Percentiles rank a stretch among this genome's conserved stretches.
Conservation (phyloP, 1,140 invertebrate species). For the Acyrthosiphon pisum region DNA sequence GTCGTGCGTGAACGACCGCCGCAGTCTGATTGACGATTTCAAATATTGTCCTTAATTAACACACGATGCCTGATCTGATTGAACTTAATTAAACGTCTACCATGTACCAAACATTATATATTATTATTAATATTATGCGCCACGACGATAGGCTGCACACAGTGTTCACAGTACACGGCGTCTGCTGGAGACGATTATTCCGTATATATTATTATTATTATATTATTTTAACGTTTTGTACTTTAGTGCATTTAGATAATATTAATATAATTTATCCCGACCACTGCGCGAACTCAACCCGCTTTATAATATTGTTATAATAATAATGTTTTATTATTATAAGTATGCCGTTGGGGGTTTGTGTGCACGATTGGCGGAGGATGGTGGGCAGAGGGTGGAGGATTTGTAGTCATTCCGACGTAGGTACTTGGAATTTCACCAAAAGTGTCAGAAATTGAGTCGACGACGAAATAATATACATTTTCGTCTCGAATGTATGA, state of each 20-base stretch:
- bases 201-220: no score
- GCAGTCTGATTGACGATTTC: constrained; percentile 52
- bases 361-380: not conserved
- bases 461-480: constrained; percentile 21
- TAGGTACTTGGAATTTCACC: constrained; percentile 10
- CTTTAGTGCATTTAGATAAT: no score
- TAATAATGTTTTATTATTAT: not conserved
- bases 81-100: constrained; percentile 50
- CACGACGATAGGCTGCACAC: not conserved
- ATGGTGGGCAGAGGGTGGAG: not conserved
- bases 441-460: constrained; percentile 1
- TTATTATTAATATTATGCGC: not conserved
- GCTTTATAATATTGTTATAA: no score
- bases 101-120: not conserved
- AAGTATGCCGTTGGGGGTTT: not conserved
- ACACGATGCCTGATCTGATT: constrained; percentile 49
- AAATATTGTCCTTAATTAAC: constrained; percentile 43
- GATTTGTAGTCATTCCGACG: not conserved
- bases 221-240: no score
- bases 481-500: not conserved
- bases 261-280: no score
- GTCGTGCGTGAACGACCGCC: constrained; percentile 13
- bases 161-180: no score
- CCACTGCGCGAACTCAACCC: no score
- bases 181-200: not conserved